Evolutionary conservation across 2,797 vertebrate genomes (phyloP).

Genomic region (Malurus leucopterus): DNA sequence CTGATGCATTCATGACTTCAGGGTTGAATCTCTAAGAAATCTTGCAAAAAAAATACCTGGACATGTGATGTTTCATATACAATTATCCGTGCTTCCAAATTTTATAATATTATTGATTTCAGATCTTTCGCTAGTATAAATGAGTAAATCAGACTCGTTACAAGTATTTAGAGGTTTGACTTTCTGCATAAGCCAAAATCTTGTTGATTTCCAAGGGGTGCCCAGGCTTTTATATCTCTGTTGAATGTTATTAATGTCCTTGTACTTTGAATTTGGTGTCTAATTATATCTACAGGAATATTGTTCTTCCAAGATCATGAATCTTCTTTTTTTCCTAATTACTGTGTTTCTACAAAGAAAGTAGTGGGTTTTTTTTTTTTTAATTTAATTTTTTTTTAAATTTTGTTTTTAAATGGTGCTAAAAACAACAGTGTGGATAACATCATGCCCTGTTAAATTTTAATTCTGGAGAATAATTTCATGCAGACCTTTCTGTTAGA

Average conservation of each 20-base stretch:
- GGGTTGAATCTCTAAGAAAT: neutral
- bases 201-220: neutral
- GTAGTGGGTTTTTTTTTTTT: neutral
- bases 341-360: neutral
- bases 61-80: neutral
- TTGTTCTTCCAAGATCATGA: neutral
- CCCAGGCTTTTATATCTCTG: neutral
- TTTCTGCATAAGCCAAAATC: neutral
- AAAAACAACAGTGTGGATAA: neutral
- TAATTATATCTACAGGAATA: neutral
- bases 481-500: neutral
- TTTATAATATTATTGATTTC: neutral
- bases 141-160: neutral
- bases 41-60: neutral
- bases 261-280: neutral
- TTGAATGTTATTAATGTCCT: neutral
- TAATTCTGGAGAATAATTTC: conserved; percentile 26
- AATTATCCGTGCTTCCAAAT: neutral
- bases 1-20: neutral
- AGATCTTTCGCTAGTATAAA: neutral
- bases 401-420: neutral
- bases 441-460: neutral
- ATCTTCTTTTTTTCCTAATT: neutral
- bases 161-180: neutral
- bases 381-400: too few relatives aligned